A percentile compares a stretch with the other conserved stretches of the same genome.
phyloP scores from a whole-genome alignment of 2,888 invertebrate genomes.

The Noctuana brunneofusca region DNA sequence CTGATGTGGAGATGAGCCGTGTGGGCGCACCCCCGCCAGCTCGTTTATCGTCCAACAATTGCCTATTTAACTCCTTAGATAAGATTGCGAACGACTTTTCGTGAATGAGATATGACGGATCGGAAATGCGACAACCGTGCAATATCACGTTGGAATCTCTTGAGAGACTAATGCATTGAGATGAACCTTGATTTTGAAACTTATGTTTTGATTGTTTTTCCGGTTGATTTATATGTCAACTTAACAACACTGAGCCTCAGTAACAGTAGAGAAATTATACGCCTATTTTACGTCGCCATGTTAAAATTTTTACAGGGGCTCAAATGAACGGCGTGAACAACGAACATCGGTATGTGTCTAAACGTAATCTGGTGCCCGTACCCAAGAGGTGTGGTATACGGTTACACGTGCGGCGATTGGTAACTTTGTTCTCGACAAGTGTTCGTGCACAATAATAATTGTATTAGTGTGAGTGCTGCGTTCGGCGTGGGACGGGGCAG shows the following conservation, averaged over 20 bases:
- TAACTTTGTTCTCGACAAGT: slow-evolving; percentile 60
- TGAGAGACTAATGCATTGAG: slow-evolving; percentile 14
- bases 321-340: slow-evolving; percentile 41
- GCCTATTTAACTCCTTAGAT: slow-evolving; percentile 50
- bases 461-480: slow-evolving; percentile 68
- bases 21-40: slow-evolving; percentile 75
- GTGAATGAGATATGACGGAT: slow-evolving; percentile 33
- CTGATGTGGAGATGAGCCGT: slow-evolving; percentile 76
- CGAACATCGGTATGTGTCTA: slow-evolving; percentile 59
- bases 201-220: neutral
- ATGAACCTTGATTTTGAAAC: slow-evolving; percentile 5
- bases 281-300: neutral
- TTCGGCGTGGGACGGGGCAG: slow-evolving; percentile 77
- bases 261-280: no score
- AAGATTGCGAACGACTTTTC: slow-evolving; percentile 46
- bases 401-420: slow-evolving; percentile 69
- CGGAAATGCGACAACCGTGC: slow-evolving; percentile 23
- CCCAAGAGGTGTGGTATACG: slow-evolving; percentile 64
- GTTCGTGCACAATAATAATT: slow-evolving; percentile 54
- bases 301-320: slow-evolving; percentile 3
- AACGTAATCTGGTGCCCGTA: slow-evolving; percentile 59
- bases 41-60: slow-evolving; percentile 64
- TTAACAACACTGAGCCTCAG: neutral
- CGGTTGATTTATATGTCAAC: neutral
- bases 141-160: slow-evolving; percentile 14